Evolutionary conservation across 2,888 invertebrate genomes (phyloP).

Genomic region (Melieria omissa): DNA sequence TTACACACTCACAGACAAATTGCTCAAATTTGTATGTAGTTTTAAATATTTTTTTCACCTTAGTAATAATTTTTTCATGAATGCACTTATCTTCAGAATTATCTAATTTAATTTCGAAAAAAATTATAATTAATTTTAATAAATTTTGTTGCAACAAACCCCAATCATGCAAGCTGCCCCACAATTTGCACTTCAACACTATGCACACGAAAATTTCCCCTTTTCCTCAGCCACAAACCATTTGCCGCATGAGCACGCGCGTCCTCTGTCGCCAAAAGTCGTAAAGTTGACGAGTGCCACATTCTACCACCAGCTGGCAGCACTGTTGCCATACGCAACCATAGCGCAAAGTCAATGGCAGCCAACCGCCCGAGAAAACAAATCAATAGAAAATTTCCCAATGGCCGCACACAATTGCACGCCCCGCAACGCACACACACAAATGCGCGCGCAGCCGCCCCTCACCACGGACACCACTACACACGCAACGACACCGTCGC

Average conservation of each 20-base stretch:
- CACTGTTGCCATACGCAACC: neutral
- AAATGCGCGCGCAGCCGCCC: neutral
- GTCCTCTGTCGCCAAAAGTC: conserved; percentile 18
- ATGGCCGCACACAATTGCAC: neutral
- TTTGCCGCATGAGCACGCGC: neutral
- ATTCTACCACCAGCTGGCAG: conserved; percentile 45
- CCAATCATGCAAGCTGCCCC: too few species aligned
- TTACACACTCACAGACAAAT: neutral
- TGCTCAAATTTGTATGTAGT: too few species aligned
- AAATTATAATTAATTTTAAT: too few species aligned
- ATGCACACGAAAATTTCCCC: too few species aligned
- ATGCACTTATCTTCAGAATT: too few species aligned
- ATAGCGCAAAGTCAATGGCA: conserved; percentile 18
- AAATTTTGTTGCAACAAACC: too few species aligned
- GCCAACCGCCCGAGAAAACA: neutral
- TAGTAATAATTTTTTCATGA: too few species aligned
- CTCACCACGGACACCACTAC: neutral
- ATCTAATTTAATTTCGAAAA: too few species aligned
- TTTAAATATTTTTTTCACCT: too few species aligned
- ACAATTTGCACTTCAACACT: too few species aligned
- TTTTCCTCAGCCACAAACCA: conserved; percentile 7
- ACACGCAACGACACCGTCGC: neutral
- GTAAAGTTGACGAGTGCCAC: neutral
- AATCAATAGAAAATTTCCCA: conserved; percentile 33
- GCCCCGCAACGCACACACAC: conserved; percentile 13